Conservation (phyloP, 2,888 invertebrate genomes). For the Pseudococcus viburni region DNA sequence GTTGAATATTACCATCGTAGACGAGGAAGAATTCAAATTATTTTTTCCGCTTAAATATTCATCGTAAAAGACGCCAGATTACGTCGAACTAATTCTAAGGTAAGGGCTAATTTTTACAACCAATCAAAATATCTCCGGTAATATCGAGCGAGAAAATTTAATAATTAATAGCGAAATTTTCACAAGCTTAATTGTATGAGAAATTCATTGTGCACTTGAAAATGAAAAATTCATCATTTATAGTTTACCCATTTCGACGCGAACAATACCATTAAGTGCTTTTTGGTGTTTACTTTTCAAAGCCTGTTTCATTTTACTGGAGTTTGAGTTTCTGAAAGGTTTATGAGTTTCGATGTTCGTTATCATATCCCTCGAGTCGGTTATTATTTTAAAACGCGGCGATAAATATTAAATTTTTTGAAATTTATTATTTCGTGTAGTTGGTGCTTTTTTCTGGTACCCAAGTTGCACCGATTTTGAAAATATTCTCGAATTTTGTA, state of each 20-base stretch:
- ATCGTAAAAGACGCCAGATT: background rate
- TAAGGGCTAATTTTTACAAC: background rate
- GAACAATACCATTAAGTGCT: slow-evolving; percentile 27
- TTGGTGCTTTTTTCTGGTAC: no score
- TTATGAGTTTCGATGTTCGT: slow-evolving; percentile 12
- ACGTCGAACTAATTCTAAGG: background rate
- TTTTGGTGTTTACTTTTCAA: slow-evolving; percentile 22
- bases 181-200: slow-evolving; percentile 5
- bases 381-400: background rate
- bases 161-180: slow-evolving; percentile 17
- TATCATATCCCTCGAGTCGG: background rate
- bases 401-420: background rate
- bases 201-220: background rate
- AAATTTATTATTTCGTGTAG: background rate
- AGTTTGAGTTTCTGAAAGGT: background rate
- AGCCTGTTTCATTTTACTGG: background rate
- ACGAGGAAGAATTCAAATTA: slow-evolving; percentile 1
- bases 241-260: background rate
- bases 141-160: background rate
- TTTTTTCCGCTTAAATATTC: slow-evolving; percentile 6
- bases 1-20: background rate
- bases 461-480: background rate
- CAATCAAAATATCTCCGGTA: background rate
- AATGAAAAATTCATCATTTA: slow-evolving; percentile 17
- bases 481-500: background rate